A percentile compares a stretch with the other conserved stretches of the same genome.
Evolutionary conservation across 2,888 invertebrate genomes (phyloP).

Genomic region (Chrysolina haemoptera): DNA sequence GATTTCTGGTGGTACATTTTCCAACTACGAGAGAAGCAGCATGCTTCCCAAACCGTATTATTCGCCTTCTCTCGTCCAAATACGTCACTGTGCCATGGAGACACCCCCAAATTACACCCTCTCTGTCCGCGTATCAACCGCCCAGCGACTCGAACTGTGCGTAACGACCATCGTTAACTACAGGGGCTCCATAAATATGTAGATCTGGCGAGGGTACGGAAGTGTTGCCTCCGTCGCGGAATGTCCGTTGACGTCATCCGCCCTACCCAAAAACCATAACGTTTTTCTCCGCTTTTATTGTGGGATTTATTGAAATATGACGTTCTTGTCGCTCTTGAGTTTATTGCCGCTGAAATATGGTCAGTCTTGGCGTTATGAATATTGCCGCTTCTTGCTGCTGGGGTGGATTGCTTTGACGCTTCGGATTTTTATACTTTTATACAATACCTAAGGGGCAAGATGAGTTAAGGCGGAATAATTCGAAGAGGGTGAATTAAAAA

Average conservation of each 20-base stretch:
- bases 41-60: neutral
- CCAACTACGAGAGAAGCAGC: too few species aligned
- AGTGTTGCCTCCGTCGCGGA: slow-evolving; percentile 24
- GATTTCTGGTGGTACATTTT: too few species aligned
- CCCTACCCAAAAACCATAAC: slow-evolving; percentile 22
- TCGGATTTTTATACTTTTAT: neutral
- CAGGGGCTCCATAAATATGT: slow-evolving; percentile 57
- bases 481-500: neutral
- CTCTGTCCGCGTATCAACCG: neutral
- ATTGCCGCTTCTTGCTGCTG: slow-evolving; percentile 4
- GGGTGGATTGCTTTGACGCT: neutral
- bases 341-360: slow-evolving; percentile 45
- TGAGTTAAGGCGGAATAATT: too few species aligned
- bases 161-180: slow-evolving; percentile 54
- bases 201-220: slow-evolving; percentile 54
- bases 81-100: neutral
- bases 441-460: too few species aligned
- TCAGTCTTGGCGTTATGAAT: slow-evolving; percentile 26
- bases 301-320: slow-evolving; percentile 42
- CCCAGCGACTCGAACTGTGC: slow-evolving; percentile 44
- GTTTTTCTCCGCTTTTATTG: slow-evolving; percentile 39
- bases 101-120: neutral
- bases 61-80: neutral
- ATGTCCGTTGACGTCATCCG: slow-evolving; percentile 16
- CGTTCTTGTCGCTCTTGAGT: slow-evolving; percentile 33